Base-by-base conservation (phyloP, 2,113 vertebrate species). In the Actenoides lindsayi region DNA sequence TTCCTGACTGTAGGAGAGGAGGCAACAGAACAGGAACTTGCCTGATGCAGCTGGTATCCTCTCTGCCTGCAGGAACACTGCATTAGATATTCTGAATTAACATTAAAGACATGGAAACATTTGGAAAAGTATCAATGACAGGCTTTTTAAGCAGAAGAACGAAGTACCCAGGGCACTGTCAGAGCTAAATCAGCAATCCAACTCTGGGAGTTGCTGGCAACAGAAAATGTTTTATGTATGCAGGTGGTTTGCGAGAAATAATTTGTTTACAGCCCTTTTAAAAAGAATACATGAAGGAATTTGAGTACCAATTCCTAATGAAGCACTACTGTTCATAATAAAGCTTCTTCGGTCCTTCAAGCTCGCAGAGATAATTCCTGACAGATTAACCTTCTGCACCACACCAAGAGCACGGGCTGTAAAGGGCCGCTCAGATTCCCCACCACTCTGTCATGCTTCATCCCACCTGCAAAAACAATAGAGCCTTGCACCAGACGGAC, bases 81-180 rank as follows among this genome's bases (percentile, higher is more conserved):
- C 50, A 73, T 62, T 35, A 64, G 30, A 4, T 59, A 67, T 60
- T 74, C 11, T 89, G 79, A 82, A 85, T 48, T 69, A 89, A 83
- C 65, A 80, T 69, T 87, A 91, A 90, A 83, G 82, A 90, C 86
- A 62, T 2, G 23, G 65, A 89, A 96, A 54, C 73, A 89, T 70
- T 96, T 89, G 87, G 89, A 87, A 71, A 96, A 87, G 65, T 89
- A 93, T 91, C 76, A 93, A 31, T 57, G 50, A 93, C 68, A 21
- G 17, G 65, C n/a, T 93, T 85, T 94, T 68, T 35, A 93, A 94
- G 63, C 14, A 33, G 46, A 89, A 95, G 39, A 91, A 91, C 71
- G 25, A 87, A 91, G 68, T 46, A 96, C 81, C 44, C 65, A 93
- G 86, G 84, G 77, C 80, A 95, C 80, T 82, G 67, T 48, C 87